Evolutionary conservation across 2,113 vertebrate species (phyloP), one percentile per base, ranked within the genome.

Genomic region (Colaptes auratus): DNA sequence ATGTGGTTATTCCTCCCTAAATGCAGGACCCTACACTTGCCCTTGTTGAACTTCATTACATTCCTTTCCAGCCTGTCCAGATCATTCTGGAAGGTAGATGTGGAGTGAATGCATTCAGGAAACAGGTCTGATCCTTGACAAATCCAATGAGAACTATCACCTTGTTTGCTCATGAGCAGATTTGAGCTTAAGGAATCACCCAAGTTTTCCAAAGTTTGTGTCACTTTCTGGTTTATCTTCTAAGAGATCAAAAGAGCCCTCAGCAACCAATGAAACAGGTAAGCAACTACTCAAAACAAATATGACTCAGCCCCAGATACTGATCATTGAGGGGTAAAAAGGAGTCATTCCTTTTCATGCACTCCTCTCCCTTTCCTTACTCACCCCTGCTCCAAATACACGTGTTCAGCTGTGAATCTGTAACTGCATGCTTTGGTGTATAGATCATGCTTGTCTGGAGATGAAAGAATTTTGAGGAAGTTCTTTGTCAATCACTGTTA

Each of bases 401-500:
- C 0, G 2, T n/a, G 76, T 88, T 71, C 7, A 1, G 36, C 79
- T 88, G 36, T 77, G 56, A 56, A 90, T 86, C 36, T 76, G 1
- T 82, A 56, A 88, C 64, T 73, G 27, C 36, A 12, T 15, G 7
- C 42, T 70, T 91, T 78, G 56, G 42, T 3, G 2, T 48, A 17
- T 60, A 10, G 23, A 75, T 88, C 60, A n/a, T 28, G 25, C 67
- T 94, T 86, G 46, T 44, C 60, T 52, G 53, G 73, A 94, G 92
- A 92, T 86, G 31, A 95, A 92, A 94, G 88, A 48, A n/a, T 60
- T 95, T 56, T 78, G 36, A 92, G 82, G 88, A 93, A 92, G 82
- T 69, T 86, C 80, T 90, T 81, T 92, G 90, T 92, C 92, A 90
- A 89, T 86, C 82, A 60, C 16, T 58, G 48, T 91, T 88, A 90